Evolutionary conservation across 2,113 vertebrate species (phyloP).

Genomic region (Pseudopipra pipra): DNA sequence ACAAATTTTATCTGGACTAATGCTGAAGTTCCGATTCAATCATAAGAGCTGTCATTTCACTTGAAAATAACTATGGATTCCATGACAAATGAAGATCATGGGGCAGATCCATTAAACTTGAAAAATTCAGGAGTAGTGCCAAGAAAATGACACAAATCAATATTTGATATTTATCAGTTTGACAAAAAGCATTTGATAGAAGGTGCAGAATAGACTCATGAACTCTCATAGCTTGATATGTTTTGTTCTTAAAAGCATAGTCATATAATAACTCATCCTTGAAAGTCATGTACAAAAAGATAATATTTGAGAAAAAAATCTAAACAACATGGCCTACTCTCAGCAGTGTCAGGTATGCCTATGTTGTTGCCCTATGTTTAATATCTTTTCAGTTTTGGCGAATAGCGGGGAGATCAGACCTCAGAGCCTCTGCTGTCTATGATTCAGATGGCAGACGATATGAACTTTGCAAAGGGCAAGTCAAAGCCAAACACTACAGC

Average conservation of each 20-base stretch:
- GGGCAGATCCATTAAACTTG: slow-evolving; percentile 40
- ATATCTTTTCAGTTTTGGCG: background rate
- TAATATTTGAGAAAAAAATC: background rate
- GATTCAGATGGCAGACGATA: slow-evolving; percentile 30
- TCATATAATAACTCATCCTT: background rate
- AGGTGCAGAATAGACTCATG: background rate
- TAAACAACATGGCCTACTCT: background rate
- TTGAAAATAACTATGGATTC: slow-evolving; percentile 43
- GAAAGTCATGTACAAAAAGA: background rate
- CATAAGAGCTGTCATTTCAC: slow-evolving; percentile 32
- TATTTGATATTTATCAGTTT: slow-evolving; percentile 59
- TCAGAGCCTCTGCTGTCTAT: slow-evolving; percentile 1
- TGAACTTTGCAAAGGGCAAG: slow-evolving; percentile 50
- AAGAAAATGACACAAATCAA: slow-evolving; percentile 49
- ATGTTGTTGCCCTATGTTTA: background rate
- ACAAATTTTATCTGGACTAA: slow-evolving; percentile 23
- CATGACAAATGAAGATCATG: slow-evolving; percentile 49
- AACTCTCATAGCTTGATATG: background rate
- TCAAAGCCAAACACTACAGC: slow-evolving; percentile 43
- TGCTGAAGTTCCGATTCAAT: slow-evolving; percentile 34
- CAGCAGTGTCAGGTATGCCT: background rate
- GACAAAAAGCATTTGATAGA: slow-evolving; percentile 47
- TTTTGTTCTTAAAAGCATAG: background rate
- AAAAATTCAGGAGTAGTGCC: slow-evolving; percentile 49
- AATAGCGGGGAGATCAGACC: background rate